A percentile compares a stretch with the other conserved stretches of the same genome.
phyloP scores from a whole-genome alignment of 35 echinoderm and acorn worm genomes.

The Ophioderma brevispina region DNA sequence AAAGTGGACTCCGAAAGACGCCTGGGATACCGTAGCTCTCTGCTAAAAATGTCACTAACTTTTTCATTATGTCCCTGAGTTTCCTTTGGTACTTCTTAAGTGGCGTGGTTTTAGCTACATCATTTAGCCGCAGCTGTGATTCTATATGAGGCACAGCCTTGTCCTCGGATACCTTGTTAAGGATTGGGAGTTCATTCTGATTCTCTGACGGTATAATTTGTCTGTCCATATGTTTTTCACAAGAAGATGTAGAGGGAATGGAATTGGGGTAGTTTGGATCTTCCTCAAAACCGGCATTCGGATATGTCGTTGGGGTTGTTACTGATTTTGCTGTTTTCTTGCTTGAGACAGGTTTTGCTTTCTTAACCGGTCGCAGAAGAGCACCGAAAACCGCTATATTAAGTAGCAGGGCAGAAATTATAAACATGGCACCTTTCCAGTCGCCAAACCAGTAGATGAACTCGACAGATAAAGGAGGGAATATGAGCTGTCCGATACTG shows the following conservation, averaged over 20 bases:
- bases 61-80: neutral
- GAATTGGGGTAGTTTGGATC: no score
- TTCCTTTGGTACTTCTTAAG: neutral
- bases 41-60: neutral
- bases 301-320: no score
- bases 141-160: no score
- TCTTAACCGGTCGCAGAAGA: constrained; percentile 2
- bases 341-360: neutral
- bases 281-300: no score
- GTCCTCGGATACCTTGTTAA: no score
- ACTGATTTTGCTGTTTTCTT: no score
- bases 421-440: constrained; percentile 32
- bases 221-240: no score
- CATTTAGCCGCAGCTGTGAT: no score
- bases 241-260: no score
- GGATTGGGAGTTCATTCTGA: no score
- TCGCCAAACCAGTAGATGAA: constrained; percentile 24
- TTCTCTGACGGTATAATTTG: no score
- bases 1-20: neutral
- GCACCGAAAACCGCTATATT: neutral
- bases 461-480: constrained; percentile 8
- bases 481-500: neutral
- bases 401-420: constrained; percentile 1
- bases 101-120: neutral
- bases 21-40: neutral